Base-by-base conservation (phyloP, 2,113 vertebrate genomes). In the Probosciger aterrimus region DNA sequence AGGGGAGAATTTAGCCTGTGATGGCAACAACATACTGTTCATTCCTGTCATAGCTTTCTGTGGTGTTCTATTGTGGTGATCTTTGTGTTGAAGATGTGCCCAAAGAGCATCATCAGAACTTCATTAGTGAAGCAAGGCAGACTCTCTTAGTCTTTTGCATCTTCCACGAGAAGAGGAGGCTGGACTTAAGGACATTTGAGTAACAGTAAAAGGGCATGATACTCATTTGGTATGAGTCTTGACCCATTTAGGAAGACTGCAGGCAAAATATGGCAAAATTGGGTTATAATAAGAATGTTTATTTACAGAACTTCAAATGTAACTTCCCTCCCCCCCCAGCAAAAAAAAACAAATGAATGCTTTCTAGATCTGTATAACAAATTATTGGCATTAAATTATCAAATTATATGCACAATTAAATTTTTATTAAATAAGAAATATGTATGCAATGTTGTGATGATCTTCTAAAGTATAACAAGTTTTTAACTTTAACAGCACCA, bases 331-430 rank as follows among this genome's bases (percentile, higher is more conserved):
- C 31, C 33, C 20, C 55, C 33, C 60, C 71, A 74, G 52, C 16
- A 47, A 88, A 55, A 92, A 83, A 16, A 11, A 1, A 19, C 59
- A 86, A 95, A 82, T 31, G 4, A 76, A 92, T 62, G 68, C 64
- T 74, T 96, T 97, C 88, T 92, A 65, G 65, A 95, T 85, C 92
- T 93, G 86, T 94, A 49, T 82, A 95, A 96, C 83, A 93, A 96
- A 97, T 95, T 94, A 96, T 97, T 95, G 93, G 95, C 96, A 97
- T 97, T 95, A 96, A 98, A 98, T 96, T 95, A 97, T 87, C 96
- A 97, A 97, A 98, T 98, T 97, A 98, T 97, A 98, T 97, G 97
- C 97, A 97, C 97, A 98, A 98, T 98, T 98, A 98, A 92, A 93
- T 95, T 97, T 97, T 97, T 98, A 98, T 98, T 98, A 97, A 98